phyloP scores from a whole-genome alignment of 2,113 vertebrate genomes.

The Tachuris rubrigastra region DNA sequence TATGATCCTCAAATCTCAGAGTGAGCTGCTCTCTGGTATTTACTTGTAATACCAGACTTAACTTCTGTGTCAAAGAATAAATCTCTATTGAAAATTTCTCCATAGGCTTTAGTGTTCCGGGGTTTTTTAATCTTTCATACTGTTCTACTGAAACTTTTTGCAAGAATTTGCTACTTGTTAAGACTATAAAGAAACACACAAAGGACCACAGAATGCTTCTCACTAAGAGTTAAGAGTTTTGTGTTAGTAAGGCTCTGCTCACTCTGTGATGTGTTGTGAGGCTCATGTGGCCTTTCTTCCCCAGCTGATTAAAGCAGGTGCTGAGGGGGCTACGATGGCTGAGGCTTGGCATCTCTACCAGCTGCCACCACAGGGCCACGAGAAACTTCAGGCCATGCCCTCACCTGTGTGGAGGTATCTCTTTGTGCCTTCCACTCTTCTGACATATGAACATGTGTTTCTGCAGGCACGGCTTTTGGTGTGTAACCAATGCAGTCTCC shows the following conservation, averaged over 20 bases:
- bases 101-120: background rate
- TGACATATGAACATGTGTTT: background rate
- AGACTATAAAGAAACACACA: background rate
- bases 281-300: background rate
- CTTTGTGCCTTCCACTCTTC: background rate
- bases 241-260: background rate
- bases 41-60: background rate
- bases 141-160: background rate
- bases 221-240: background rate
- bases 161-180: background rate
- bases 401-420: background rate
- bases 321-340: fast-evolving
- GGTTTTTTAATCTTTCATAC: background rate
- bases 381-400: fast-evolving
- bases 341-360: background rate
- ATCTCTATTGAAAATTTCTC: background rate
- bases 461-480: fast-evolving
- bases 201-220: background rate
- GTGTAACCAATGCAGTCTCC: background rate
- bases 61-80: background rate
- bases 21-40: background rate
- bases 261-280: background rate
- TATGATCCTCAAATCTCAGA: background rate
- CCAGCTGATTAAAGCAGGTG: background rate
- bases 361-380: background rate